A percentile compares a stretch with the other conserved stretches of the same genome.
Conservation (phyloP, 2,113 vertebrate species). For the Gulo gulo region DNA sequence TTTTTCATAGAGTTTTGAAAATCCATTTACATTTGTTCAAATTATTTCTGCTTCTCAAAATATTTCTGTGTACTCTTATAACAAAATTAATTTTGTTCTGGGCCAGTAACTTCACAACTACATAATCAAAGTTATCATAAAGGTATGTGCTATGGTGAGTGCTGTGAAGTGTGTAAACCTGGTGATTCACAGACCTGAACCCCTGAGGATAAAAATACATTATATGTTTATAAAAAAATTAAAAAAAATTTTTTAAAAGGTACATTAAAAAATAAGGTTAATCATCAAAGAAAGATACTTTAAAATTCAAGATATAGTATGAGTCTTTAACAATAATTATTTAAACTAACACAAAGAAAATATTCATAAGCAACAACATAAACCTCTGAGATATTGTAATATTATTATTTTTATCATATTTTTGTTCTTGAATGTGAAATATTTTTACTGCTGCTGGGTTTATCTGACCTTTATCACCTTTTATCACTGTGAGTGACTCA, state of each 20-base stretch:
- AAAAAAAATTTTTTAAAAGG: too few species aligned
- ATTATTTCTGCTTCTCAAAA: neutral
- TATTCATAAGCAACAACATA: neutral
- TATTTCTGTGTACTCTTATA: neutral
- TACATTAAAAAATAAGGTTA: neutral
- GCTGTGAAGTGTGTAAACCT: too few species aligned
- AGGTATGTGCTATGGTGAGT: too few species aligned
- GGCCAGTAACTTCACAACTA: neutral
- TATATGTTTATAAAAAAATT: too few species aligned
- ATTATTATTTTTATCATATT: neutral
- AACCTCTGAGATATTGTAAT: neutral
- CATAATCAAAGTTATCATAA: neutral
- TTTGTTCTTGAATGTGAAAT: constrained; percentile 39
- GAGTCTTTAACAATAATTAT: neutral
- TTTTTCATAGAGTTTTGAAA: neutral
- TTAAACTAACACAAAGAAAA: neutral
- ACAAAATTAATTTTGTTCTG: neutral
- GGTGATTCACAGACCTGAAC: too few species aligned
- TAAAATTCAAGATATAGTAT: neutral
- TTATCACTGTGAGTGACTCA: too few species aligned
- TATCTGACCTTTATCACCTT: constrained; percentile 35
- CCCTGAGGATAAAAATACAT: too few species aligned
- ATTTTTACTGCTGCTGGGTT: constrained; percentile 1
- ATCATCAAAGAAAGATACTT: neutral
- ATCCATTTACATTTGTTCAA: neutral